Evolutionary conservation across 2,888 invertebrate species (phyloP).

Genomic region (Oligia fasciuncula): DNA sequence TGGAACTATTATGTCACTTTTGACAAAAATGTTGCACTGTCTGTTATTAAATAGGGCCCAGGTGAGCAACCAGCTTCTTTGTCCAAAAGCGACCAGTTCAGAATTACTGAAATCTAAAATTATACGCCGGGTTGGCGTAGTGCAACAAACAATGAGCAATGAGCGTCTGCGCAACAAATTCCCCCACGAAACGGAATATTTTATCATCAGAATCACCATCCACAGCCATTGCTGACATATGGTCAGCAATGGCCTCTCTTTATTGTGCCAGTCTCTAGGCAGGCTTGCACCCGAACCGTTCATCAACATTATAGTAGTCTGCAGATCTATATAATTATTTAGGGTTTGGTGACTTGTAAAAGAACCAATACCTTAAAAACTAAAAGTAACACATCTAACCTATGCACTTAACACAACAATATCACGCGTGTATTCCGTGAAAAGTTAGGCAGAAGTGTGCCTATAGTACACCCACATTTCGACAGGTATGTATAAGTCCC

Average conservation of each 20-base stretch:
- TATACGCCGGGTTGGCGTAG: background rate
- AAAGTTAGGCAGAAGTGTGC: no score
- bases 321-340: background rate
- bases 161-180: background rate
- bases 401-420: no score
- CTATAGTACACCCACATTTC: no score
- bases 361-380: background rate
- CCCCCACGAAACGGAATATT: background rate
- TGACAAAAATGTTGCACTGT: background rate
- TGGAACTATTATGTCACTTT: background rate
- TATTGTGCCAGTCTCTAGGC: background rate
- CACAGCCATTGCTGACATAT: background rate
- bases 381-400: background rate
- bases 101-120: background rate
- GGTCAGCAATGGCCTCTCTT: no score
- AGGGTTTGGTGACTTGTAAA: background rate
- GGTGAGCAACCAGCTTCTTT: no score
- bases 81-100: no score
- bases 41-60: no score
- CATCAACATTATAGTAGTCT: background rate
- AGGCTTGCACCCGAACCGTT: background rate
- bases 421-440: no score
- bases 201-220: background rate
- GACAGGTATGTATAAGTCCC: no score
- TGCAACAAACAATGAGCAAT: background rate